Evolutionary conservation across 2,888 invertebrate genomes (phyloP), one percentile per base, ranked within the genome.

Genomic region (Heteropelma amictum): DNA sequence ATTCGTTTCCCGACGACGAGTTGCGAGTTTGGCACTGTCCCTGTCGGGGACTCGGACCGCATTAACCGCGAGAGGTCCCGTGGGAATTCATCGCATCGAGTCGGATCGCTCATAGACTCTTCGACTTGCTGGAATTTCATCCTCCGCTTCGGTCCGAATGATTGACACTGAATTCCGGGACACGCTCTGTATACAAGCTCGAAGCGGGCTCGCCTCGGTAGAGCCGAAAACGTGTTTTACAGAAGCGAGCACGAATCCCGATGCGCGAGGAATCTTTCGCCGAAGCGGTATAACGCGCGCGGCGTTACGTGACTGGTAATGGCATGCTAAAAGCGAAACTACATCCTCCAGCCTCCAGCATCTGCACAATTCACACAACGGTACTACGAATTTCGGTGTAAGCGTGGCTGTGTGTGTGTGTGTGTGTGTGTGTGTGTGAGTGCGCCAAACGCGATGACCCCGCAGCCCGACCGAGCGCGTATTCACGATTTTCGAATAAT

Each of bases 281-380:
- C n/a, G 33, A 21, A 42, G 71, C 38, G 28, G 47, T 73, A 69
- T 76, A n/a, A n/a, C n/a, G n/a, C n/a, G n/a, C n/a, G n/a, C n/a
- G 51, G 69, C 65, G 74, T 74, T 79, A 81, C 79, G 82, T 80
- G 82, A 82, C 81, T 79, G 76, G 81, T 81, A 83, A 83, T 83
- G 80, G 80, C 71, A 80, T 77, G 77, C 74, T 71, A 70, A 60
- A 56, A 72, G 68, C 63, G 76, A 78, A 76, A 70, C 65, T 71
- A 49, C 65, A 56, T 53, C 61, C 33, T 61, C 65, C n/a, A 42
- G 17, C 40, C 7, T 40, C 17, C 40, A 53, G 58, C 68, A 64
- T 53, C 51, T 53, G 60, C 69, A 21, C 51, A 45, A 53, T 33
- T 23, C 58, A 60, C 33, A 45, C 30, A 47, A n/a, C n/a, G n/a